A percentile compares a stretch with the other conserved stretches of the same genome.
These are phyloP conservation scores for Meloidogyne exigua DNA, from an alignment of 1,140 invertebrate genomes.

Conservation along the genomic window DNA sequence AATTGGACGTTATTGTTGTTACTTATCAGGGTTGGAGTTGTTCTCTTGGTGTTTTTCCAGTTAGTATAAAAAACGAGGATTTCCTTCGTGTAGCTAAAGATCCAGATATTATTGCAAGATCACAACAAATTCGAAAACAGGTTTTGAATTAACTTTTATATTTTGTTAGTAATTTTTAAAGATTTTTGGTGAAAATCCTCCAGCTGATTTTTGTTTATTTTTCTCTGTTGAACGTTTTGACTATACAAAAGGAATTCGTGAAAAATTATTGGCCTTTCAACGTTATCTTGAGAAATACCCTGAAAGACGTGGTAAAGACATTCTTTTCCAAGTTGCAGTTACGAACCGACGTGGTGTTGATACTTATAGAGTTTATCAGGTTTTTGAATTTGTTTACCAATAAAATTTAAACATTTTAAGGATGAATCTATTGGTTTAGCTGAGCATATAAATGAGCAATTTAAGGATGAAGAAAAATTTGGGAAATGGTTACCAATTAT, in stretches of 20 bases:
- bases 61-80: constrained; percentile 62
- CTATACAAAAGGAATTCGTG: constrained; percentile 61
- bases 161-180: constrained; percentile 31
- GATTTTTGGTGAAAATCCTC: constrained; percentile 54
- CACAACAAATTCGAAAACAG: constrained; percentile 52
- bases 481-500: constrained; percentile 57
- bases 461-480: constrained; percentile 36
- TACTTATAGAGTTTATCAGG: constrained; percentile 61
- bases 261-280: constrained; percentile 57
- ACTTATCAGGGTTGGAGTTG: constrained; percentile 62
- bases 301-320: constrained; percentile 59
- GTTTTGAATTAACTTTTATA: constrained; percentile 34
- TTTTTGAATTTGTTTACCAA: neutral
- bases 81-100: constrained; percentile 54
- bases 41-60: constrained; percentile 62
- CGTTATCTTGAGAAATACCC: constrained; percentile 60
- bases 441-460: constrained; percentile 55
- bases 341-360: constrained; percentile 61
- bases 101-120: constrained; percentile 48
- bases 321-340: constrained; percentile 60
- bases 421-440: constrained; percentile 59
- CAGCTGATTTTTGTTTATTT: constrained; percentile 55
- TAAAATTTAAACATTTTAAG: constrained; percentile 24
- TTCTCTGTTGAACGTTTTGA: constrained; percentile 63
- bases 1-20: constrained; percentile 58